phyloP scores from a whole-genome alignment of 2,797 vertebrate genomes.

The Coluber constrictor region DNA sequence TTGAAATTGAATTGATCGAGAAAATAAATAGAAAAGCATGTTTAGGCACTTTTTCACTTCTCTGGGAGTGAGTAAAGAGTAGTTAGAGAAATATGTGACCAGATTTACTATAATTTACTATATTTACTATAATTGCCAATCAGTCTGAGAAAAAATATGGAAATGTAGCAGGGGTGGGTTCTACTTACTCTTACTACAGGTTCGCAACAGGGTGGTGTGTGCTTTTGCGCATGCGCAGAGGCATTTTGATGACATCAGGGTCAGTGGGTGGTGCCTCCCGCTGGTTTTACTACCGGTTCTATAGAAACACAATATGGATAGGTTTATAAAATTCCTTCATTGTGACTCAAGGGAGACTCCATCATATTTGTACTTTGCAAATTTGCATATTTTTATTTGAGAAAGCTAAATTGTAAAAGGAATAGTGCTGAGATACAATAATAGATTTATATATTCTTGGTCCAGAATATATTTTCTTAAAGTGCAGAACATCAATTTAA shows the following conservation, averaged over 20 bases:
- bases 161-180: background rate
- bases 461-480: background rate
- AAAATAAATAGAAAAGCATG: background rate
- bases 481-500: background rate
- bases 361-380: background rate
- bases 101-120: background rate
- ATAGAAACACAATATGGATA: background rate
- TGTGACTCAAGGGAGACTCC: background rate
- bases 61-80: background rate
- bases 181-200: no score
- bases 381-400: background rate
- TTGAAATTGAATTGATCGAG: background rate
- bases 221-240: no score
- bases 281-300: no score
- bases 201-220: no score
- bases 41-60: background rate
- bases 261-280: no score
- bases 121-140: background rate
- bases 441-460: background rate
- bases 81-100: background rate
- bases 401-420: background rate
- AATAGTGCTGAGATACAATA: background rate
- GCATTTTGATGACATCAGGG: no score
- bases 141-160: background rate
- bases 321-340: background rate